Base-by-base conservation (phyloP, 1,140 invertebrate species). In the Linepithema humile region DNA sequence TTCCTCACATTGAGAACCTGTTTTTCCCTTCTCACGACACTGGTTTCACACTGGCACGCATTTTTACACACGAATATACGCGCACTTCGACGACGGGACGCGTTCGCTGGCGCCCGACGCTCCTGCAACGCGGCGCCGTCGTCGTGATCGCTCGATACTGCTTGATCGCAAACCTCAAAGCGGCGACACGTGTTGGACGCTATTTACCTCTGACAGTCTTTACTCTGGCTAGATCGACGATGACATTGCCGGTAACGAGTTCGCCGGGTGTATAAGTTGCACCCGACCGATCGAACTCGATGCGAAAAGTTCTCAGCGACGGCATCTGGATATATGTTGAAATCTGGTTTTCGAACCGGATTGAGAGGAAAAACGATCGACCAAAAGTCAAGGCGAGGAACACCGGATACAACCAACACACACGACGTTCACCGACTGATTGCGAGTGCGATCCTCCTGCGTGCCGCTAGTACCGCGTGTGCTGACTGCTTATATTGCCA, bases 171-270 rank as follows among this genome's bases (percentile, higher is more conserved):
- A 48, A 32, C 5, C 29, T 10, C 12, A 6, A 35, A 3, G 12
- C 6, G 12, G 20, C 32, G 6, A 45, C 48, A 43, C 48, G 75
- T 55, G 38, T 12, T 32, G 20, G 12, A 50, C n/a, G 0, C 45
- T 17, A 62, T 75, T 90, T 73, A 91, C 91, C 87, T 88, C 87
- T 77, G 1, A 90, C n/a, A 0, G 53, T 82, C 55, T 90, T 90
- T 0, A 74, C 65, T 3, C 40, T 60, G 0, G 26, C 7, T 0
- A 89, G 17, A 0, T 83, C 59, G 7, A 90, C 5, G 29, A 89
- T 20, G 1, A 91, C 83, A 4, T 64, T 62, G 1, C 91, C 91
- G 1, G 48, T 82, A 1, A 92, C 84, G 1, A 48, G 40, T 48
- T 92, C 91, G 6, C 90, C 91, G 0, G 86, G 72, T 0, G 35